A percentile compares a stretch with the other conserved stretches of the same genome.
Conservation (phyloP, 2,888 invertebrate species). For the Epinotia brunnichana region DNA sequence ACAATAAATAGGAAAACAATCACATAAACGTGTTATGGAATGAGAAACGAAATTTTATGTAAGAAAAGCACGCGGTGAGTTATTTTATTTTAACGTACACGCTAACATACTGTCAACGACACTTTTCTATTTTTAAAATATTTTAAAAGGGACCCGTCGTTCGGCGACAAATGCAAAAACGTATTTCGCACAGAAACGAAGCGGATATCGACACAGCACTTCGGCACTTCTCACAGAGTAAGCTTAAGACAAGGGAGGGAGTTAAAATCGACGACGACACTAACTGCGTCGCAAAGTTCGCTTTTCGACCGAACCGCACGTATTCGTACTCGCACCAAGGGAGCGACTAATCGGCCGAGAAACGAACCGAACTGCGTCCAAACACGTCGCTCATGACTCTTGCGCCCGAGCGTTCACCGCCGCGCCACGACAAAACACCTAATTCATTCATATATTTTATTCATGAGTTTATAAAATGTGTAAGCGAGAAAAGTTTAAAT, state of each 20-base stretch:
- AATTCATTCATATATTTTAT: not conserved
- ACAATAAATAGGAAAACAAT: slow-evolving; percentile 55
- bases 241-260: slow-evolving; percentile 37
- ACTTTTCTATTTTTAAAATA: slow-evolving; percentile 18
- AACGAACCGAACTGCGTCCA: not conserved
- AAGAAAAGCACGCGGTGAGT: slow-evolving; percentile 28
- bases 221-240: slow-evolving; percentile 20
- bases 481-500: not conserved
- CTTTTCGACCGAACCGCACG: not conserved
- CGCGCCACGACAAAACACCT: not conserved
- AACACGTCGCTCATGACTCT: not conserved
- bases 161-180: slow-evolving; percentile 24
- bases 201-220: slow-evolving; percentile 18
- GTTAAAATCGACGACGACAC: slow-evolving; percentile 17
- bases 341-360: not conserved
- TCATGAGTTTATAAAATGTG: not conserved
- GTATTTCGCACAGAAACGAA: slow-evolving; percentile 19
- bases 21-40: slow-evolving; percentile 53
- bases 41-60: slow-evolving; percentile 48
- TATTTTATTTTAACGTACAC: slow-evolving; percentile 14
- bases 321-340: not conserved
- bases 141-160: slow-evolving; percentile 13
- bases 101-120: slow-evolving; percentile 6
- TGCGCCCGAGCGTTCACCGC: not conserved
- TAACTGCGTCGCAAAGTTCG: slow-evolving; percentile 12